phyloP scores from a whole-genome alignment of 2,797 vertebrate species.

The Eospalax fontanierii region DNA sequence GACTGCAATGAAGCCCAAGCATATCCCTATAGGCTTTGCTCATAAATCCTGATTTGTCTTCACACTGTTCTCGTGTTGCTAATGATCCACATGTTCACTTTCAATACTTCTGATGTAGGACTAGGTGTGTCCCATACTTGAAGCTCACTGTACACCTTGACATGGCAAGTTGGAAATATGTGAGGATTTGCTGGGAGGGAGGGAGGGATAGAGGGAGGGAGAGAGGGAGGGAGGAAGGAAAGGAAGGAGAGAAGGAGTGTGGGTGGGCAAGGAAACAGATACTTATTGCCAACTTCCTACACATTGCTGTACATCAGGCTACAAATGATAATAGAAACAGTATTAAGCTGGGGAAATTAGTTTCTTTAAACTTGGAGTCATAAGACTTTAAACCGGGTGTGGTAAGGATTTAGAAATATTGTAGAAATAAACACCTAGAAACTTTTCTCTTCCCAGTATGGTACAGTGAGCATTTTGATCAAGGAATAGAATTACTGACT shows the following conservation, averaged over 20 bases:
- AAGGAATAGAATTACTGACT: background rate
- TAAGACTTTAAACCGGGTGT: background rate
- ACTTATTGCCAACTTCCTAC: background rate
- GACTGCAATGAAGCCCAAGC: background rate
- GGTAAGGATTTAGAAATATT: background rate
- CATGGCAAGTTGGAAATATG: background rate
- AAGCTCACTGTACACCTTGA: background rate
- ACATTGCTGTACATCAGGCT: background rate
- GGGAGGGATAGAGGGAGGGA: too few relatives aligned
- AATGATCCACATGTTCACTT: background rate
- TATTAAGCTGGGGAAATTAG: background rate
- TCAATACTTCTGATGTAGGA: background rate
- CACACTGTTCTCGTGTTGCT: background rate
- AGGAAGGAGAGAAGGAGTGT: too few relatives aligned
- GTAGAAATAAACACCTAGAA: background rate
- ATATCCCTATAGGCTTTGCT: background rate
- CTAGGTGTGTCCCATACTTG: background rate
- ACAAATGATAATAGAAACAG: background rate
- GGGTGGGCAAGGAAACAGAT: background rate
- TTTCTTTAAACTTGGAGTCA: background rate
- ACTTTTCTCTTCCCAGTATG: background rate
- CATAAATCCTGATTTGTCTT: background rate
- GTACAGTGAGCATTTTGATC: background rate
- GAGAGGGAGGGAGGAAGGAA: too few relatives aligned
- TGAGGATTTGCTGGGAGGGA: too few relatives aligned